phyloP scores from a whole-genome alignment of 2,113 vertebrate genomes.

The Thymallus thymallus region DNA sequence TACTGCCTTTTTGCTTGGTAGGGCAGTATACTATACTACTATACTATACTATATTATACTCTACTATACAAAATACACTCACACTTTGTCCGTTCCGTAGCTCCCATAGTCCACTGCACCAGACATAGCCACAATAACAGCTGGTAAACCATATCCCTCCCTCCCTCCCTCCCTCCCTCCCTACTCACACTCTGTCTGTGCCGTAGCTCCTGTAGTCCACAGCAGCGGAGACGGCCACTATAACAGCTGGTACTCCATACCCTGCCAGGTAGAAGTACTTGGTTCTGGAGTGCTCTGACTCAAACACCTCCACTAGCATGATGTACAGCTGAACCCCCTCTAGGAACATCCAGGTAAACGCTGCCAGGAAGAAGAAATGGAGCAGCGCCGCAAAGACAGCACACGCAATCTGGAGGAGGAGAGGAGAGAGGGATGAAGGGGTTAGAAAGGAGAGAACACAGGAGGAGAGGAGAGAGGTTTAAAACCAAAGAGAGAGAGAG shows the following conservation, averaged over 20 bases:
- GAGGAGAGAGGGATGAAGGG: not conserved
- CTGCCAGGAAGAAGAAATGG: constrained; percentile 98
- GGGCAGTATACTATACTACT: no score
- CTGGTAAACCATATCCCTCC: no score
- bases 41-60: no score
- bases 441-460: not conserved
- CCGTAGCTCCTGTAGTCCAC: constrained; percentile 86
- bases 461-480: not conserved
- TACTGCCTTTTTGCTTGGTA: no score
- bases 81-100: not conserved
- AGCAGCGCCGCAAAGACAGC: constrained; percentile 93
- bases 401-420: constrained; percentile 79
- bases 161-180: constrained; percentile 11
- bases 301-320: constrained; percentile 98
- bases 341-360: constrained; percentile 99
- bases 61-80: not conserved
- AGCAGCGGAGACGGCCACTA: constrained; percentile 88
- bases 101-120: not conserved
- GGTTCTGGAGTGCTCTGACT: constrained; percentile 91
- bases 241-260: constrained; percentile 91
- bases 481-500: not conserved
- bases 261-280: constrained; percentile 96
- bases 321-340: constrained; percentile 98
- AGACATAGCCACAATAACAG: no score
- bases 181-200: constrained; percentile 85